These are phyloP conservation scores for Tachycineta bicolor DNA, from an alignment of 2,113 vertebrate genomes.

Conservation along the genomic window DNA sequence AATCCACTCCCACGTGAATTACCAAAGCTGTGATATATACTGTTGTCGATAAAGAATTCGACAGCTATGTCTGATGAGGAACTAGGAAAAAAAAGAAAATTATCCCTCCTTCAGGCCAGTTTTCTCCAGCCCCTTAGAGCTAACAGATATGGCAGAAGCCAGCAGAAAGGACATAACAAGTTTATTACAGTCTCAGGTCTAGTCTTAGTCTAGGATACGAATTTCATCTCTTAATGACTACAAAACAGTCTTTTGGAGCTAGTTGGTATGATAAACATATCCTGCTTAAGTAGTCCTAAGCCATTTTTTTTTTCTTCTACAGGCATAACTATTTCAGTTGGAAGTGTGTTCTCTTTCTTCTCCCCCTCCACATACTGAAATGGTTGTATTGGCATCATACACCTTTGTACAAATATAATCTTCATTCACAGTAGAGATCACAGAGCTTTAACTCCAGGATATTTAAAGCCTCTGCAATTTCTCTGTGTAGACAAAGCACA, in stretches of 20 bases:
- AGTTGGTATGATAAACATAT: background rate
- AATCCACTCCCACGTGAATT: background rate
- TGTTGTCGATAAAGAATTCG: background rate
- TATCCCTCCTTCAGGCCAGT: background rate
- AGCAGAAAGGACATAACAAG: background rate
- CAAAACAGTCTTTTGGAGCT: background rate
- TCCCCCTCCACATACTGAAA: background rate
- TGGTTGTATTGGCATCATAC: background rate
- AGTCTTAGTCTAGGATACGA: background rate
- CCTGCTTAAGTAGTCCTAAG: background rate
- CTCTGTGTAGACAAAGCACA: slow-evolving; percentile 12
- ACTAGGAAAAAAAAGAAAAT: background rate
- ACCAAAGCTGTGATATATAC: background rate
- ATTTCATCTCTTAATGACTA: background rate
- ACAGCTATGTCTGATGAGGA: background rate
- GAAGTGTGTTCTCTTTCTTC: background rate
- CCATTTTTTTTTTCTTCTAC: background rate
- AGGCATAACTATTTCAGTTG: background rate
- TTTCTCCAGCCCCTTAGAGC: background rate
- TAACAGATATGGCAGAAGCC: background rate
- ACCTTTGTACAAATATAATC: background rate
- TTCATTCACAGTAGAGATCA: slow-evolving; percentile 28
- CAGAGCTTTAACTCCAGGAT: background rate
- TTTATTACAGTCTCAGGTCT: background rate
- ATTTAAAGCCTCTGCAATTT: slow-evolving; percentile 30